These are phyloP conservation scores for Melanostoma scalare DNA, from an alignment of 2,888 invertebrate genomes.

Conservation along the genomic window DNA sequence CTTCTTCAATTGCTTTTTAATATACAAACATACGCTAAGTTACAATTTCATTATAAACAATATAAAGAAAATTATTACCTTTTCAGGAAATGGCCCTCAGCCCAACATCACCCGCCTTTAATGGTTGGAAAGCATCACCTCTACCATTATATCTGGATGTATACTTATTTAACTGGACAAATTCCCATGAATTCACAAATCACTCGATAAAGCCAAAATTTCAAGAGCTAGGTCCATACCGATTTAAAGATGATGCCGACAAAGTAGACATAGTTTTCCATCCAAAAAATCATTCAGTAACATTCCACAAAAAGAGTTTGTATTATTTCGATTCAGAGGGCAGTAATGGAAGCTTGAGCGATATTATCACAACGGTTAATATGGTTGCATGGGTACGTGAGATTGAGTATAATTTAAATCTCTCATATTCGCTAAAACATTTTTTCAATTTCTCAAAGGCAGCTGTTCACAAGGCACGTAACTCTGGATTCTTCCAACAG, in stretches of 20 bases:
- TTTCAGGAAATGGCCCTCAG: constrained; percentile 86
- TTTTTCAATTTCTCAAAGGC: constrained; percentile 78
- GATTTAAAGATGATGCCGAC: constrained; percentile 86
- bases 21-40: no score
- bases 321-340: constrained; percentile 88
- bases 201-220: constrained; percentile 84
- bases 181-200: constrained; percentile 85
- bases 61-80: constrained; percentile 5
- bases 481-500: constrained; percentile 84
- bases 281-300: constrained; percentile 87
- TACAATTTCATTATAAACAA: no score
- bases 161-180: constrained; percentile 91
- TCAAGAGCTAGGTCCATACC: constrained; percentile 85
- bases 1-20: no score
- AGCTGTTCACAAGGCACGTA: constrained; percentile 81
- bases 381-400: constrained; percentile 89
- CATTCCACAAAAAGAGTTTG: constrained; percentile 86
- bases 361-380: constrained; percentile 89
- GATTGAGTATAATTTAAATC: constrained; percentile 1
- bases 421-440: not conserved
- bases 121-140: constrained; percentile 87
- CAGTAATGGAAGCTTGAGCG: constrained; percentile 87
- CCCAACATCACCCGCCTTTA: constrained; percentile 85
- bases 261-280: constrained; percentile 90
- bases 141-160: constrained; percentile 86